Evolutionary conservation across 1,140 invertebrate species (phyloP).

Genomic region (Cotesia glomerata): DNA sequence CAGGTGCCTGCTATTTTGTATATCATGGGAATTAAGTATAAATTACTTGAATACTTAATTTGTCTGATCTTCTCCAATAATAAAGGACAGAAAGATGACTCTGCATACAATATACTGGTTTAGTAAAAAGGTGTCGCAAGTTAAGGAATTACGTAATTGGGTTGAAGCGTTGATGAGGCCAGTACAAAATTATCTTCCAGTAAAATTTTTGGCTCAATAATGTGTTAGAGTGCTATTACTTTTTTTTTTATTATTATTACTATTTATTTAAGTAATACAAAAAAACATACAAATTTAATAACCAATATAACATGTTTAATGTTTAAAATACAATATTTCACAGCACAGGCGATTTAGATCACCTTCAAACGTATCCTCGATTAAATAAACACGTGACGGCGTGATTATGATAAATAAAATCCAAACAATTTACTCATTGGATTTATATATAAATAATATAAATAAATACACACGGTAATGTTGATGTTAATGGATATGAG

Average conservation of each 20-base stretch:
- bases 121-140: constrained; percentile 6
- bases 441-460: no score
- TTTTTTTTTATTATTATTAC: no score
- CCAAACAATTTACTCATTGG: no score
- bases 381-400: neutral
- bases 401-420: no score
- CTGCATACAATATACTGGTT: no score
- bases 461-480: neutral
- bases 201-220: constrained; percentile 4
- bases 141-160: constrained; percentile 3
- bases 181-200: constrained; percentile 9
- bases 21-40: neutral
- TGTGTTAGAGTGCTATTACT: neutral
- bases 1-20: no score
- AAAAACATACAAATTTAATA: no score
- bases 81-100: neutral
- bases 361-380: neutral
- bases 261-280: no score
- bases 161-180: neutral
- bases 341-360: neutral
- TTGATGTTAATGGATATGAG: neutral
- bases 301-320: neutral
- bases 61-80: constrained; percentile 12
- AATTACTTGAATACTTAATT: constrained; percentile 14
- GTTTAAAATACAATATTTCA: neutral